phyloP scores from a whole-genome alignment of 1,140 invertebrate genomes.

The Cataglyphis hispanica region DNA sequence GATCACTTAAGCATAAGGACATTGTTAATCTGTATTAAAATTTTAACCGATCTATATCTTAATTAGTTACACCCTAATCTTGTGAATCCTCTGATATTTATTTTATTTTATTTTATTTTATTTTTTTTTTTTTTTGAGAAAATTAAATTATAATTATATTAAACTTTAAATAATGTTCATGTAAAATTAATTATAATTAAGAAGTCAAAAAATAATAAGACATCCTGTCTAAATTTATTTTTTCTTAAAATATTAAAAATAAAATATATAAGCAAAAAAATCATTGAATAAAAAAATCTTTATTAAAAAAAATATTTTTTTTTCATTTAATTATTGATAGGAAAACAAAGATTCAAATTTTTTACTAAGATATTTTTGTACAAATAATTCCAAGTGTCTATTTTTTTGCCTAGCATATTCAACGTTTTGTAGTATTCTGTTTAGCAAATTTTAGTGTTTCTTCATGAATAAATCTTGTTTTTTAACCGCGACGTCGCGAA shows the following conservation, averaged over 20 bases:
- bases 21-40: constrained; percentile 1
- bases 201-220: background rate
- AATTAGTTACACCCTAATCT: background rate
- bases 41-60: background rate
- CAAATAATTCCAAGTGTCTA: background rate
- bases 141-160: constrained; percentile 9
- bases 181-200: background rate
- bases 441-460: constrained; percentile 26
- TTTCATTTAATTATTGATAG: background rate
- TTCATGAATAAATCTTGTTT: constrained; percentile 13
- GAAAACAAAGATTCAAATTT: background rate
- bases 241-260: background rate
- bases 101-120: too few species aligned
- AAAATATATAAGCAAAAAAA: constrained; percentile 5
- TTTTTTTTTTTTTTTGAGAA: background rate
- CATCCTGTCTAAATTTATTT: background rate
- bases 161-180: background rate
- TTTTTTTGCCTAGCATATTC: background rate
- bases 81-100: background rate
- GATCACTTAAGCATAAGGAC: background rate
- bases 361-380: background rate
- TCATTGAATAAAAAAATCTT: background rate
- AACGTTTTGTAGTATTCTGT: background rate
- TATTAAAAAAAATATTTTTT: background rate
- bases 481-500: background rate